Percentiles rank a stretch among this genome's conserved stretches.
Evolutionary conservation across 2,888 invertebrate genomes (phyloP).

Genomic region (Philaethria dido): DNA sequence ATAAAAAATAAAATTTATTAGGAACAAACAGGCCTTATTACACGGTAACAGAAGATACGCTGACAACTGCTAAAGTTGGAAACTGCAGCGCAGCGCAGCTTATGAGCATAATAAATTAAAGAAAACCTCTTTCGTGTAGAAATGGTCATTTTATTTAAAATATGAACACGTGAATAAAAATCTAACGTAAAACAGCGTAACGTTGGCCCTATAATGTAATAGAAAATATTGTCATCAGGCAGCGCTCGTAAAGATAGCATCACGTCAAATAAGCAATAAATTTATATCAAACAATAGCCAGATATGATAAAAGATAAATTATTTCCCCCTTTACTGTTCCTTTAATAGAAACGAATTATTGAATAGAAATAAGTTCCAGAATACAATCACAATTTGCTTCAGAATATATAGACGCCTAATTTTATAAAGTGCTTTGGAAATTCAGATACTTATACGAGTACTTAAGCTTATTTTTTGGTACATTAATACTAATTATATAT

Average conservation of each 20-base stretch:
- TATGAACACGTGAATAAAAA: background rate
- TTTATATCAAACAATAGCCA: conserved; percentile 37
- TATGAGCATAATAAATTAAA: no score
- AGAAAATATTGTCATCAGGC: conserved; percentile 31
- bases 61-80: no score
- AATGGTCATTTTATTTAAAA: no score
- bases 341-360: conserved; percentile 79
- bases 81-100: no score
- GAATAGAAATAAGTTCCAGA: conserved; percentile 64
- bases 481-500: no score
- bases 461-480: no score
- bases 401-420: background rate
- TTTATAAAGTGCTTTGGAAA: no score
- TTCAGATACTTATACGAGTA: no score
- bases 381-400: background rate
- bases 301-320: conserved; percentile 29
- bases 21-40: no score
- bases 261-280: conserved; percentile 47
- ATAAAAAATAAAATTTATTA: no score
- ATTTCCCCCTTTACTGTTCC: conserved; percentile 57
- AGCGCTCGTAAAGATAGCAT: conserved; percentile 70
- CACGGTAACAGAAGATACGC: no score
- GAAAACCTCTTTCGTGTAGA: no score
- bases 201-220: conserved; percentile 13
- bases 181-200: background rate